Evolutionary conservation across 2,797 vertebrate species (phyloP), one percentile per base, ranked within the genome.

Genomic region (Threskiornis aethiopicus): DNA sequence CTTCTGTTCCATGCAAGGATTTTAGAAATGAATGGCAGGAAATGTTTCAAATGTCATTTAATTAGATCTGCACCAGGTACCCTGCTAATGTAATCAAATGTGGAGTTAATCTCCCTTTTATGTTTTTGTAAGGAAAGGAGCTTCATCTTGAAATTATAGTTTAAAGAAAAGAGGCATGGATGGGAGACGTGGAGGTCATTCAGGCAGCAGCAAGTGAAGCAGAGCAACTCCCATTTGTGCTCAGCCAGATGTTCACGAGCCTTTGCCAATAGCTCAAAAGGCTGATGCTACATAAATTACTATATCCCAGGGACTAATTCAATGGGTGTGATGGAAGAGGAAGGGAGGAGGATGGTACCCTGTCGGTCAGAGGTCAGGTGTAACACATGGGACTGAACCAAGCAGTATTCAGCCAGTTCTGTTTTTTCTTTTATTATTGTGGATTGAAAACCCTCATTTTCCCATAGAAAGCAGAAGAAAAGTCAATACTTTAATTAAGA

Each of bases 221-320:
- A 91, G 80, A 96, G 93, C 92, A 92, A 96, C 96, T 96, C 90
- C 95, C 95, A 89, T 97, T 97, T 95, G 90, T 95, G 88, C 90
- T 92, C 82, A 87, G 82, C 93, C 96, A 96, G 95, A 97, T 96
- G 96, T 96, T 94, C 87, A 37, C 1, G 16, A 93, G 84, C 62
- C 62, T 90, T 93, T 97, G 96, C 96, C 96, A 97, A 92, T 85
- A 95, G 69, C 88, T 91, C 84, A 88, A 41, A 92, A 86, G 91
- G 79, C 94, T 96, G 95, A 96, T 95, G 88, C 84, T 95, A 82
- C 93, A 94, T 97, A 96, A 96, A 95, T 96, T 97, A 94, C 91
- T 95, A 80, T 89, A 93, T 95, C 94, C 95, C 72, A 96, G 95
- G 93, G 95, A 96, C 81, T 91, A 96, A 95, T 96, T 95, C 93